Conservation (phyloP, 2,888 invertebrate genomes). For the Mactromeris polynyma region DNA sequence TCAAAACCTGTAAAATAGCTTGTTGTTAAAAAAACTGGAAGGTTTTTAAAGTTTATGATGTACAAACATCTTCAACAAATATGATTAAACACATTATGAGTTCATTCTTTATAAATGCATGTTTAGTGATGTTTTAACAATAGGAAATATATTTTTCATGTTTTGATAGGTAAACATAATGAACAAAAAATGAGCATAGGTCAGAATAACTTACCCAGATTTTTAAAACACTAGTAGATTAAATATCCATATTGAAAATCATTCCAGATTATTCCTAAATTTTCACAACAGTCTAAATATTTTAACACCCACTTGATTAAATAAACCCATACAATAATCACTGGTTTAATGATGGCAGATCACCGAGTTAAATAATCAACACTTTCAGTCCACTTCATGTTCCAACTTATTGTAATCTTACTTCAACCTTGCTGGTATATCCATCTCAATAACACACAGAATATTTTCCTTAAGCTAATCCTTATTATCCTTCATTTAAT, state of each 20-base stretch:
- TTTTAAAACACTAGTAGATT: background rate
- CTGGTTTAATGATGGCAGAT: background rate
- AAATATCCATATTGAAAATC: background rate
- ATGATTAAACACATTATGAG: too few relatives aligned
- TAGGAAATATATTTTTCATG: too few relatives aligned
- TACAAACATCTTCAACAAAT: too few relatives aligned
- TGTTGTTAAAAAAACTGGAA: too few relatives aligned
- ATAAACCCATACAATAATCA: background rate
- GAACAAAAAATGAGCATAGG: too few relatives aligned
- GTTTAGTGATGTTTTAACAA: too few relatives aligned
- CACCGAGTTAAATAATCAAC: background rate
- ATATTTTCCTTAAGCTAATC: constrained; percentile 39
- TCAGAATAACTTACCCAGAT: background rate
- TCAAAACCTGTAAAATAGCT: too few relatives aligned
- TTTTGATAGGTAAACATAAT: too few relatives aligned
- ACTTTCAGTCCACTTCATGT: constrained; percentile 2
- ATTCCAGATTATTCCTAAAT: background rate
- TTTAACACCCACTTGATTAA: background rate
- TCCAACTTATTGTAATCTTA: background rate
- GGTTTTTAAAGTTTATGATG: background rate
- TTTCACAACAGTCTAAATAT: background rate
- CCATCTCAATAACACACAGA: background rate
- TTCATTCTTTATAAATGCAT: too few relatives aligned
- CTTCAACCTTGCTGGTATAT: constrained; percentile 14
- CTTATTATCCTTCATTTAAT: constrained; percentile 18